Evolutionary conservation across 1,140 invertebrate genomes (phyloP), one percentile per base, ranked within the genome.

Genomic region (Pachypeltis micranthus): DNA sequence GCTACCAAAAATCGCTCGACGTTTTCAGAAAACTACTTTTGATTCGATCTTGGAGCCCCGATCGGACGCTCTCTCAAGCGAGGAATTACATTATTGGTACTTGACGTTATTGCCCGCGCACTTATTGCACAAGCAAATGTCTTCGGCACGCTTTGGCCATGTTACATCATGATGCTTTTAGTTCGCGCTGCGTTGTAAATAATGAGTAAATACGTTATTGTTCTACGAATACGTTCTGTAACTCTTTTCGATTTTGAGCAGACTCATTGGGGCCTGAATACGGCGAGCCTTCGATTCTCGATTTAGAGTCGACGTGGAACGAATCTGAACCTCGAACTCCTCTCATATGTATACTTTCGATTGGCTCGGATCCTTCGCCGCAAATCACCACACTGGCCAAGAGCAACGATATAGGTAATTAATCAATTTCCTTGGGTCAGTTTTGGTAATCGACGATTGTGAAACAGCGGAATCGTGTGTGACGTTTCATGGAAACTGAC

Each of bases 321-420:
- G 94, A 97, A 73, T 94, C 92, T 1, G 90, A 92, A 72, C 83
- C 85, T 1, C 79, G 85, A 21, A 91, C 89, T 0, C 94, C 94
- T 0, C 79, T 98, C 16, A 87, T 97, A 65, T 96, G 94, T 71
- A 86, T 97, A 60, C 76, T 98, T 3, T 96, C 93, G 0, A 95
- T 93, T 69, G 93, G 95, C 4, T 95, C 93, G 0, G 95, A 98
- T 79, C 95, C 95, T 1, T 94, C 93, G 28, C 85, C 86, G n/a
- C 90, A 93, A 75, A 94, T 98, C 65, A 89, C 89, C 47, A 76
- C 78, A 12, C 74, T 97, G 47, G 91, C 93, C 0, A 96, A 96
- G 76, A 80, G 86, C 63, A 90, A 90, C 75, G 83, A 87, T 70
- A 86, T 91, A 26, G 80, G 91, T 93, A 79, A 63, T 39, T 61